Evolutionary conservation across 2,113 vertebrate species (phyloP).

Genomic region (Centrocercus urophasianus): DNA sequence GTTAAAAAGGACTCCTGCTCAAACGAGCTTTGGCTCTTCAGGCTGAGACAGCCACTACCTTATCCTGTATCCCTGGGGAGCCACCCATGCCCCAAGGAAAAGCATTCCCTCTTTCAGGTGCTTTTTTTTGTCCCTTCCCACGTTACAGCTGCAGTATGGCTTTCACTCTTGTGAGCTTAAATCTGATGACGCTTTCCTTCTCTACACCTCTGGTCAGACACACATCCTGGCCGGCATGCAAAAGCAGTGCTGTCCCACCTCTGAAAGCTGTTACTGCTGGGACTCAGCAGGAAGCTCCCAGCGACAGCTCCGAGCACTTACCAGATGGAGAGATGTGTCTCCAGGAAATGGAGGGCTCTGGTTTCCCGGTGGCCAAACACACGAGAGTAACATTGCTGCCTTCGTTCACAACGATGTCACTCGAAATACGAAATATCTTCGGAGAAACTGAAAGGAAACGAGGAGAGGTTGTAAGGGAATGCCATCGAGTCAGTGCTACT

Average conservation of each 20-base stretch:
- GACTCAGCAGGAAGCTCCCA: rapidly evolving
- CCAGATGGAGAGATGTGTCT: slow-evolving; percentile 97
- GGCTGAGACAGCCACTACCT: background rate
- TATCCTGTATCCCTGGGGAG: background rate
- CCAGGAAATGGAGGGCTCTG: slow-evolving; percentile 96
- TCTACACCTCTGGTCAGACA: rapidly evolving
- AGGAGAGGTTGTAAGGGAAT: background rate
- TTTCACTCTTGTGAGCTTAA: background rate
- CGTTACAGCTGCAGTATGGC: rapidly evolving
- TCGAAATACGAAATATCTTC: slow-evolving; percentile 95
- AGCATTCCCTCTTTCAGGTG: rapidly evolving
- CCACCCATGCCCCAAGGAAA: background rate
- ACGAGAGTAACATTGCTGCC: slow-evolving; percentile 94
- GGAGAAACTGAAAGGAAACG: slow-evolving; percentile 88
- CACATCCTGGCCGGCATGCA: rapidly evolving
- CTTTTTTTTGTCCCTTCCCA: rapidly evolving
- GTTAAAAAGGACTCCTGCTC: background rate
- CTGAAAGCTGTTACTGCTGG: rapidly evolving
- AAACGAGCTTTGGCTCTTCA: background rate
- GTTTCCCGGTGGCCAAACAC: slow-evolving; percentile 95
- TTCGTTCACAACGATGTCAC: slow-evolving; percentile 92
- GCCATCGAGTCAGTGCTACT: background rate
- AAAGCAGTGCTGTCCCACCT: rapidly evolving
- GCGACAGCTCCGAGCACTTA: slow-evolving; percentile 60
- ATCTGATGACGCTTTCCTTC: background rate